Percentiles rank a stretch among this genome's conserved stretches.
Evolutionary conservation across 2,888 invertebrate genomes (phyloP).

Genomic region (Ferdinandea cuprea): DNA sequence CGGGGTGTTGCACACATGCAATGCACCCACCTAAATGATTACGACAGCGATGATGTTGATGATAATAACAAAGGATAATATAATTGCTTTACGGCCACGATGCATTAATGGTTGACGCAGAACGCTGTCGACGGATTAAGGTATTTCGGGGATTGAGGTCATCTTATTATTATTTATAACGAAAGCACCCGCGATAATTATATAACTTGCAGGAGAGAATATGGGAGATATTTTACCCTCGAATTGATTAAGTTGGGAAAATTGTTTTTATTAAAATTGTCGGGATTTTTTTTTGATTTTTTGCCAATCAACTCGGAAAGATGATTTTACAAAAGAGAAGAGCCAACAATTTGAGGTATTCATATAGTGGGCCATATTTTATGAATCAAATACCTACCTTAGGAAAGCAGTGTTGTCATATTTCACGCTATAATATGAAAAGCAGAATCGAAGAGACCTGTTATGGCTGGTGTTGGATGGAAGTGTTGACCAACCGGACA

Average conservation of each 20-base stretch:
- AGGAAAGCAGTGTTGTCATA: too few species aligned
- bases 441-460: too few species aligned
- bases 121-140: conserved; percentile 51
- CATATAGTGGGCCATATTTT: too few species aligned
- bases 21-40: conserved; percentile 42
- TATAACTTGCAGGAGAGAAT: conserved; percentile 12
- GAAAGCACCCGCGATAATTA: conserved; percentile 23
- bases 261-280: conserved; percentile 26
- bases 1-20: too few species aligned
- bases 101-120: conserved; percentile 57
- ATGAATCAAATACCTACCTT: too few species aligned
- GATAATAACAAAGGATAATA: conserved; percentile 62
- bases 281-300: neutral
- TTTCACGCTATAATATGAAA: too few species aligned
- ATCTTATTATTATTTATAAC: conserved; percentile 1
- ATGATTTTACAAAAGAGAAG: neutral
- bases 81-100: conserved; percentile 55
- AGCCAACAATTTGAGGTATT: too few species aligned
- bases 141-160: conserved; percentile 46
- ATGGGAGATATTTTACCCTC: neutral
- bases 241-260: conserved; percentile 30
- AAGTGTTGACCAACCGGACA: too few species aligned
- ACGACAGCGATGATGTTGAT: conserved; percentile 41
- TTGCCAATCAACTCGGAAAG: neutral
- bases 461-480: too few species aligned